Evolutionary conservation across 2,888 invertebrate species (phyloP).

Genomic region (Sphecodes monilicornis): DNA sequence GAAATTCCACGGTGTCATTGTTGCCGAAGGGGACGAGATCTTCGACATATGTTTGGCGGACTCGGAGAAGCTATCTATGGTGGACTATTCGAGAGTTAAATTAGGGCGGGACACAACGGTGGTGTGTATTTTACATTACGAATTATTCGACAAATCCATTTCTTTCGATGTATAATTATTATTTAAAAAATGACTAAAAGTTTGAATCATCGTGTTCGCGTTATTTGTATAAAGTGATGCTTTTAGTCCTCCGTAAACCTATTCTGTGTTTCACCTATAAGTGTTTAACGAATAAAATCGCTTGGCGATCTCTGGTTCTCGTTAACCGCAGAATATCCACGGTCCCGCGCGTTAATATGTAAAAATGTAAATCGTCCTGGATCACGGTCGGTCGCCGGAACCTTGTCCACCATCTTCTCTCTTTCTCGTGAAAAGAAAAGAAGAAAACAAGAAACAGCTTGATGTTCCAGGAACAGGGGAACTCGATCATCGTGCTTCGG

Average conservation of each 20-base stretch:
- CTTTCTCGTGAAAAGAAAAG: neutral
- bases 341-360: neutral
- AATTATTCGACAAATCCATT: too few species aligned
- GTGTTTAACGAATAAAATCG: too few species aligned
- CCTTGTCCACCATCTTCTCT: neutral
- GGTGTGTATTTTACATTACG: too few species aligned
- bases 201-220: too few species aligned
- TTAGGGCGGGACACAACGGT: conserved; percentile 20
- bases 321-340: neutral
- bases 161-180: too few species aligned
- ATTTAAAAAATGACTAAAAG: too few species aligned
- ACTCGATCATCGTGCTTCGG: neutral
- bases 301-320: neutral
- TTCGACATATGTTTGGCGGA: conserved; percentile 66
- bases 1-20: conserved; percentile 68
- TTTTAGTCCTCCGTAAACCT: too few species aligned
- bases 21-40: conserved; percentile 45
- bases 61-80: neutral
- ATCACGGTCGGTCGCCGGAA: neutral
- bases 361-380: conserved; percentile 16
- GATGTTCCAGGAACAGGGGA: neutral
- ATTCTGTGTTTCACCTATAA: too few species aligned
- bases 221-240: too few species aligned
- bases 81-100: conserved; percentile 39
- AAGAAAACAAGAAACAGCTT: neutral